Percentiles rank a stretch among this genome's conserved stretches.
Evolutionary conservation across 2,888 invertebrate genomes (phyloP).

Genomic region (Acrobasis repandana): DNA sequence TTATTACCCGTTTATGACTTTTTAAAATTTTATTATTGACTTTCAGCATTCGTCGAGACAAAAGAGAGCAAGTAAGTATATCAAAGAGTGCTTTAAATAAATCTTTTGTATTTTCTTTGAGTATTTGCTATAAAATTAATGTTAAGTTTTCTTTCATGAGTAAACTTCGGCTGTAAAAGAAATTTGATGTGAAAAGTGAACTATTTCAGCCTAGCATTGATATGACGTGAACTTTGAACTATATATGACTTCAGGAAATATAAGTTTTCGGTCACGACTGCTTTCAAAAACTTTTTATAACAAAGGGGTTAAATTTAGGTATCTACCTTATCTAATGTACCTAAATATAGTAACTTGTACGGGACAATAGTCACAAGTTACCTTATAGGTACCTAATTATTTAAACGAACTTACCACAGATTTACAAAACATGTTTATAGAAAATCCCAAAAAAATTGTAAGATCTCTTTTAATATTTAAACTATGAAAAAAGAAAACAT

Average conservation of each 20-base stretch:
- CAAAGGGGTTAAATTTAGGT: no score
- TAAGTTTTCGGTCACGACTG: neutral
- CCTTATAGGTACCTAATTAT: no score
- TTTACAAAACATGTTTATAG: no score
- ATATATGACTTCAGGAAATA: neutral
- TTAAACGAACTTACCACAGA: no score
- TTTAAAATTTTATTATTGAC: constrained; percentile 7
- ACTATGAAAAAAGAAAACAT: no score
- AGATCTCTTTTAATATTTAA: no score
- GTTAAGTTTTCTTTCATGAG: neutral
- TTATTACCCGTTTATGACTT: constrained; percentile 8
- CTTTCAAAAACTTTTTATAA: no score
- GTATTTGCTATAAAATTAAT: constrained; percentile 6
- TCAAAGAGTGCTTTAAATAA: constrained; percentile 9
- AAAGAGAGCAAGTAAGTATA: constrained; percentile 3
- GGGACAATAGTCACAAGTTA: no score
- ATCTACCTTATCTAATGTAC: no score
- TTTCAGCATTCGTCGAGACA: constrained; percentile 6
- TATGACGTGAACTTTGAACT: neutral
- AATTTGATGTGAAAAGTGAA: neutral
- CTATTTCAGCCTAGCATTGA: neutral
- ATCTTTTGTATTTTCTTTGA: neutral
- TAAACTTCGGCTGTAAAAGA: constrained; percentile 1
- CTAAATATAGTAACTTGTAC: no score
- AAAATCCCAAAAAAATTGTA: no score